Base-by-base conservation (phyloP, 1,140 invertebrate species). In the Parasteatoda tepidariorum region DNA sequence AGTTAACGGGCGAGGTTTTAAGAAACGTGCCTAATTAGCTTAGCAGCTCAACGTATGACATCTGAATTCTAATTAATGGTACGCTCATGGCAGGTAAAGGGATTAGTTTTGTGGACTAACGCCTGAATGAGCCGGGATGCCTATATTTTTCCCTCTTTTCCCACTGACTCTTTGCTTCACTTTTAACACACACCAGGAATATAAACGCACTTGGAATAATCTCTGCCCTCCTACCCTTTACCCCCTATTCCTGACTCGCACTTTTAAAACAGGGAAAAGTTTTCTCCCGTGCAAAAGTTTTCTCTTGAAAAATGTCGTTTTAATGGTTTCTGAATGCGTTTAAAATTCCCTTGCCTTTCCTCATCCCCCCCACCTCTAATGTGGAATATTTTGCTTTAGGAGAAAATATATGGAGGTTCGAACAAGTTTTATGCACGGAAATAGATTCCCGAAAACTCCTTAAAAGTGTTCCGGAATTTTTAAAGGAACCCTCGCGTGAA, bases 11-110 rank as follows among this genome's bases (percentile, higher is more conserved):
- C 30, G 38, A 11, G 75, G 48, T 55, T 66, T 78, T 78, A 78
- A 78, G 75, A 78, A 78, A 78, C 34, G 75, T 7, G 68, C 18
- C 62, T 82, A 82, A 82, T 82, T 82, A 82, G 55, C 67, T 61
- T 71, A 70, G 55, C 78, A 26, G 33, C 38, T 48, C 66, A 24
- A 33, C 64, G 41, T 48, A 54, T 82, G 78, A 82, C 78, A 82
- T 68, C 67, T 82, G 78, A 71, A 70, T 82, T 61, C 78, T 82
- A 82, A 82, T 82, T 82, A 82, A 82, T 82, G 78, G 78, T 64
- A 55, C 78, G 55, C 71, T 82, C 57, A 82, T 82, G 78, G 78
- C 78, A 82, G 55, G 78, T 70, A 62, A 67, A 66, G 33, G 78
- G 78, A 71, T 70, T 61, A 71, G 78, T 70, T 62, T 70, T 62